A percentile compares a stretch with the other conserved stretches of the same genome.
phyloP scores from a whole-genome alignment of 2,113 vertebrate genomes.

The Malurus cyaneus region DNA sequence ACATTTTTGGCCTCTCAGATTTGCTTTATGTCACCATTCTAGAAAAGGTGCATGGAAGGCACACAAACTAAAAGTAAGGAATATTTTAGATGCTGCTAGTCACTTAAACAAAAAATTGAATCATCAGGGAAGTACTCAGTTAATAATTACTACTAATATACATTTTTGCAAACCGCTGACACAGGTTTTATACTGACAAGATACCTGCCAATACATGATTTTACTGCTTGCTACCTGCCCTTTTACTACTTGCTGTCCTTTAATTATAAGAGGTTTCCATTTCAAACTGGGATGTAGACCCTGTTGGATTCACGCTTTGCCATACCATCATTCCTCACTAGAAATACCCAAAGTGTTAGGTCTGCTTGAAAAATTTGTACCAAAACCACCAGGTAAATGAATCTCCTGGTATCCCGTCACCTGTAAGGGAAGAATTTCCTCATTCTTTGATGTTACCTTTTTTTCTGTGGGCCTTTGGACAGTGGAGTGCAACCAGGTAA shows the following conservation, averaged over 20 bases:
- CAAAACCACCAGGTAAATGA: constrained; percentile 16
- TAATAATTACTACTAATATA: not conserved
- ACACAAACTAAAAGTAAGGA: not conserved
- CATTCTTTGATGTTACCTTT: not conserved
- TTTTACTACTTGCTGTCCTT: constrained; percentile 45
- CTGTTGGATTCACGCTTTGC: not conserved
- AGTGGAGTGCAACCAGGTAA: not conserved
- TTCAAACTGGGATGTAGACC: constrained; percentile 28
- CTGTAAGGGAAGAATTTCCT: not conserved
- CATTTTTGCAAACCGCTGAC: constrained; percentile 2
- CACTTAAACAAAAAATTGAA: not conserved
- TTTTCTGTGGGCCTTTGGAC: not conserved
- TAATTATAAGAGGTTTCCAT: constrained; percentile 53
- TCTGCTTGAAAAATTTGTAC: constrained; percentile 28
- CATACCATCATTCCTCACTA: constrained; percentile 23
- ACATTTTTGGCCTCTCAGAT: not conserved
- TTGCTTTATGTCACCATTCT: not conserved
- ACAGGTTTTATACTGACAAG: constrained; percentile 43
- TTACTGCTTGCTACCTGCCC: constrained; percentile 25
- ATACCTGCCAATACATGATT: not conserved
- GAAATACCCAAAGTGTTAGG: not conserved
- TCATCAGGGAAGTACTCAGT: not conserved
- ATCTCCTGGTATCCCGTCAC: not conserved
- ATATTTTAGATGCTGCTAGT: not conserved
- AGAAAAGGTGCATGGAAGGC: not conserved